phyloP scores from a whole-genome alignment of 2,888 invertebrate genomes.

The Panopea generosa region DNA sequence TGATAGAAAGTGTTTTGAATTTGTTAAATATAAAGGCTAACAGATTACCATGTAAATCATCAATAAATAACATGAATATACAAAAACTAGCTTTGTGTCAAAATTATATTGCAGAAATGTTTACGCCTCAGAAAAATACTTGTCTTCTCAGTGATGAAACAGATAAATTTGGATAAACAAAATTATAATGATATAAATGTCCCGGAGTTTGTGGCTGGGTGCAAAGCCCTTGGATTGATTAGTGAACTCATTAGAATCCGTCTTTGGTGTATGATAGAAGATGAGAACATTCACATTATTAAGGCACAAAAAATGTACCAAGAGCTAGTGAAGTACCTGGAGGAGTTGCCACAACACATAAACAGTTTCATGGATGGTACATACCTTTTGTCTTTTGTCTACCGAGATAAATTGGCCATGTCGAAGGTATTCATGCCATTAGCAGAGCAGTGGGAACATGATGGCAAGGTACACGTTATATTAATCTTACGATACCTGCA shows the following conservation, averaged over 20 bases:
- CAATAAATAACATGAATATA: no score
- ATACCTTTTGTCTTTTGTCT: background rate
- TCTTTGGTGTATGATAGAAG: slow-evolving; percentile 36
- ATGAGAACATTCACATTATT: slow-evolving; percentile 19
- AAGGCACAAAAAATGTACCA: slow-evolving; percentile 25
- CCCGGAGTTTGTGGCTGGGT: slow-evolving; percentile 25
- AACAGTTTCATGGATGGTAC: slow-evolving; percentile 15
- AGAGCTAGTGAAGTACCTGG: slow-evolving; percentile 19
- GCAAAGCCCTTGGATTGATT: slow-evolving; percentile 55
- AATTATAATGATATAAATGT: slow-evolving; percentile 20
- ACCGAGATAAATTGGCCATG: background rate
- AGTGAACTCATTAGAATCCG: slow-evolving; percentile 37
- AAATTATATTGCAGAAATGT: slow-evolving; percentile 7
- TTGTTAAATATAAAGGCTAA: slow-evolving; percentile 1
- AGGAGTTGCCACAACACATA: slow-evolving; percentile 8
- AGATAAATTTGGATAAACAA: slow-evolving; percentile 21
- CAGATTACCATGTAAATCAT: background rate
- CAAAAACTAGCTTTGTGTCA: slow-evolving; percentile 15
- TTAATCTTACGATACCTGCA: background rate
- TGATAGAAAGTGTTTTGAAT: no score
- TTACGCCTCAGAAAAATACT: slow-evolving; percentile 13
- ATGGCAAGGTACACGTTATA: background rate
- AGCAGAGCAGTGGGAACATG: background rate
- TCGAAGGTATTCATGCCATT: background rate
- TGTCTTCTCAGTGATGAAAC: slow-evolving; percentile 49